These are phyloP conservation scores for Chaetophractus vellerosus DNA, from an alignment of 2,797 vertebrate genomes.

Conservation along the genomic window DNA sequence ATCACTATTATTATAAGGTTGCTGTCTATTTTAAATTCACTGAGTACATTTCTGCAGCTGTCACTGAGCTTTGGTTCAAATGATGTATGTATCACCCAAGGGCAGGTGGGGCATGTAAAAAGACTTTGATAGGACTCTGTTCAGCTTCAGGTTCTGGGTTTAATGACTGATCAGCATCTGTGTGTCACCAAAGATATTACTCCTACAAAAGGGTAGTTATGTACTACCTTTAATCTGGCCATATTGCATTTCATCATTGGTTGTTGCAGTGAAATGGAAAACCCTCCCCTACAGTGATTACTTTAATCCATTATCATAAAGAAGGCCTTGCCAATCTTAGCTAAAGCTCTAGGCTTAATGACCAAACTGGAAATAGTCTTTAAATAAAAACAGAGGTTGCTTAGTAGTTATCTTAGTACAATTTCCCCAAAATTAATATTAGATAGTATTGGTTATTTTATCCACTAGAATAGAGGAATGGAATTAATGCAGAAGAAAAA, in stretches of 20 bases:
- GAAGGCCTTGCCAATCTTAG: slow-evolving; percentile 86
- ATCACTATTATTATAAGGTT: slow-evolving; percentile 82
- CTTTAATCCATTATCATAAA: slow-evolving; percentile 89
- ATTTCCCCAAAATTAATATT: slow-evolving; percentile 68
- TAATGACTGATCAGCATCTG: slow-evolving; percentile 88
- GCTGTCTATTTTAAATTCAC: slow-evolving; percentile 85
- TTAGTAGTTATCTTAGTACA: slow-evolving; percentile 68
- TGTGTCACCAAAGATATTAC: slow-evolving; percentile 80
- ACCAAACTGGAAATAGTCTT: slow-evolving; percentile 86
- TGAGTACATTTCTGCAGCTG: slow-evolving; percentile 89
- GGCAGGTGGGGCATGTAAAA: slow-evolving; percentile 87
- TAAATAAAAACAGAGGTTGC: slow-evolving; percentile 72
- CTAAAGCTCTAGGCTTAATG: slow-evolving; percentile 85
- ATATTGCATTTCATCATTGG: slow-evolving; percentile 90
- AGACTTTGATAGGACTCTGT: slow-evolving; percentile 89
- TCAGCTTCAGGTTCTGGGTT: slow-evolving; percentile 87
- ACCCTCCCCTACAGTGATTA: slow-evolving; percentile 85
- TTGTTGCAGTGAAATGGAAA: slow-evolving; percentile 89
- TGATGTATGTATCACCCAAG: slow-evolving; percentile 89
- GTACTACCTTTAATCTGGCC: slow-evolving; percentile 89
- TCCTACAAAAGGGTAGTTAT: slow-evolving; percentile 86
- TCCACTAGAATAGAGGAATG: slow-evolving; percentile 12
- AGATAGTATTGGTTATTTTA: slow-evolving; percentile 57
- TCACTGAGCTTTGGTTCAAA: slow-evolving; percentile 89
- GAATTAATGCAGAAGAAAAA: not conserved